phyloP scores from a whole-genome alignment of 2,113 vertebrate genomes.

The Speoplatyrhinus poulsoni region DNA sequence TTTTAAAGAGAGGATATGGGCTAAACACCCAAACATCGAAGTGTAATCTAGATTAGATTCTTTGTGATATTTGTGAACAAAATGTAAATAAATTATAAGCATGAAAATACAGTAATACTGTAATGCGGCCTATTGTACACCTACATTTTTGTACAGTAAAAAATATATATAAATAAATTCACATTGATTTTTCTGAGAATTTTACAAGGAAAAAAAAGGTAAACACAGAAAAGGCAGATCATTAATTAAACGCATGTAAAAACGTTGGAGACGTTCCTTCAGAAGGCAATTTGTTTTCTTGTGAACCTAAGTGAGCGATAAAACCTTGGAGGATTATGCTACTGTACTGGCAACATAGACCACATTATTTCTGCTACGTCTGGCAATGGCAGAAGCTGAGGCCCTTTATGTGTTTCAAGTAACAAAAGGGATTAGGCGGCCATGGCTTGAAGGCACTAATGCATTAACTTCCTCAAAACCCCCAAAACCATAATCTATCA shows the following conservation, averaged over 20 bases:
- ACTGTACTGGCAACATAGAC: conserved; percentile 44
- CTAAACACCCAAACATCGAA: no score
- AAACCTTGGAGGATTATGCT: conserved; percentile 70
- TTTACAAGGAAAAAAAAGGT: conserved; percentile 12
- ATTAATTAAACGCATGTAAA: conserved; percentile 61
- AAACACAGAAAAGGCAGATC: conserved; percentile 2
- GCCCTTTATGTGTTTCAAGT: conserved; percentile 61
- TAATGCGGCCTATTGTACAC: no score
- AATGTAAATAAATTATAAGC: no score
- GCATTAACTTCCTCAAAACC: conserved; percentile 54
- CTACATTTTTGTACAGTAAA: no score
- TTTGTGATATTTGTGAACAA: no score
- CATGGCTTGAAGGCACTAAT: conserved; percentile 54
- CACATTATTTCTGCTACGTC: conserved; percentile 64
- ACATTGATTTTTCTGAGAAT: conserved; percentile 46
- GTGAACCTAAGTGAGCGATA: conserved; percentile 54
- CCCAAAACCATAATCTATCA: conserved; percentile 21
- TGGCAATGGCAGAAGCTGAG: conserved; percentile 44
- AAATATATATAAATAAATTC: background rate
- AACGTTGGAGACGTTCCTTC: conserved; percentile 40
- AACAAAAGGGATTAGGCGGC: conserved; percentile 69
- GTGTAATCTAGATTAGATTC: no score
- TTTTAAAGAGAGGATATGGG: no score
- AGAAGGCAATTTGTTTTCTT: conserved; percentile 44
- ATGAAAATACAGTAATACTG: no score